phyloP scores from a whole-genome alignment of 2,113 vertebrate species.

The Meleagris gallopavo region DNA sequence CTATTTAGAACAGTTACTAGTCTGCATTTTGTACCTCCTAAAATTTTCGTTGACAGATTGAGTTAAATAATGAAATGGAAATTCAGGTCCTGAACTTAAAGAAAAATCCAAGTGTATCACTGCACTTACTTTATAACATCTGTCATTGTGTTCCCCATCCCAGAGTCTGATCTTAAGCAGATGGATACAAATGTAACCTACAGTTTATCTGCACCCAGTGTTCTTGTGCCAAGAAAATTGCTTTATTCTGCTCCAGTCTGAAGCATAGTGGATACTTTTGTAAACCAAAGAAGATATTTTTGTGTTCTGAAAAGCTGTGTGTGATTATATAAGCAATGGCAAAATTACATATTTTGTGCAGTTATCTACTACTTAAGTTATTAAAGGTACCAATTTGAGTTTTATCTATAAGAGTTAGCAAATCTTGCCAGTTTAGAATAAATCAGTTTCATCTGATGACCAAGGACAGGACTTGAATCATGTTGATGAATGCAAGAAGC shows the following conservation, averaged over 20 bases:
- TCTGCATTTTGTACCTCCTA: background rate
- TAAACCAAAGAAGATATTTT: background rate
- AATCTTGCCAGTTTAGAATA: background rate
- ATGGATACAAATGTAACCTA: background rate
- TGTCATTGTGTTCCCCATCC: background rate
- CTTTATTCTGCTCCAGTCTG: background rate
- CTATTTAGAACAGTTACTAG: background rate
- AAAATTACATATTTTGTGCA: background rate
- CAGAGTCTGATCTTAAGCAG: background rate
- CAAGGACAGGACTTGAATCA: background rate
- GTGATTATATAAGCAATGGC: background rate
- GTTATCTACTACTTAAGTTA: background rate
- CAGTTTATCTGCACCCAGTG: background rate
- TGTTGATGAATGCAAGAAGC: background rate
- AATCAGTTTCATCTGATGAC: background rate
- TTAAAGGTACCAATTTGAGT: background rate
- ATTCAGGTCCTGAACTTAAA: background rate
- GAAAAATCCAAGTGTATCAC: background rate
- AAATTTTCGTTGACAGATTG: background rate
- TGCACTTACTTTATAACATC: background rate
- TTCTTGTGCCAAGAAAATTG: background rate
- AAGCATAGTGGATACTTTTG: background rate
- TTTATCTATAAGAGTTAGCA: background rate
- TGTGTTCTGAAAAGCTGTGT: background rate
- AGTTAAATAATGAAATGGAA: background rate